Conservation (phyloP, 2,797 vertebrate species). For the Siniperca obscura region DNA sequence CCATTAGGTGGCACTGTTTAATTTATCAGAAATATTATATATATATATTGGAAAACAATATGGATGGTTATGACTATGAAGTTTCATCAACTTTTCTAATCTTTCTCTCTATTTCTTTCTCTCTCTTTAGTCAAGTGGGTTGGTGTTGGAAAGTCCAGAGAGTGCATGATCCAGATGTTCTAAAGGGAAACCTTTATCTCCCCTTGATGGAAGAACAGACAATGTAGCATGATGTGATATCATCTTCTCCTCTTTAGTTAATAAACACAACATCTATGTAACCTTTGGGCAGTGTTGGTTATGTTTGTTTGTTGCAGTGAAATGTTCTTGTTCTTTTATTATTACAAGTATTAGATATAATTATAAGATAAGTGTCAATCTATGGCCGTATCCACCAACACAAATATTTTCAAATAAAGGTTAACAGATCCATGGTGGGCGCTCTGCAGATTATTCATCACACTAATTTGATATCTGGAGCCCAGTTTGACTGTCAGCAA, state of each 20-base stretch:
- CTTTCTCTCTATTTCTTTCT: constrained; percentile 31
- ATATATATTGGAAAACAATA: too few relatives aligned
- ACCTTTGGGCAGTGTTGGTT: constrained; percentile 24
- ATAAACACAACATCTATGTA: constrained; percentile 55
- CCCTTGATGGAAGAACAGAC: constrained; percentile 38
- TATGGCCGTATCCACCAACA: neutral
- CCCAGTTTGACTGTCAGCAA: constrained; percentile 20
- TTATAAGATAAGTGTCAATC: neutral
- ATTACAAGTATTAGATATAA: neutral
- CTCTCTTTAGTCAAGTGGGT: constrained; percentile 95
- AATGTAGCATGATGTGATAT: constrained; percentile 39
- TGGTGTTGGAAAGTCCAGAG: constrained; percentile 97
- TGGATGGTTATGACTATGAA: neutral
- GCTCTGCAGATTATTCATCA: constrained; percentile 7
- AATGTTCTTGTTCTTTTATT: neutral
- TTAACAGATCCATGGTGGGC: neutral
- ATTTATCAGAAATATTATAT: neutral
- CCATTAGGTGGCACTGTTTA: constrained; percentile 37
- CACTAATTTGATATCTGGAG: neutral
- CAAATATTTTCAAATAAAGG: constrained; percentile 17
- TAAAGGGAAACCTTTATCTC: constrained; percentile 70
- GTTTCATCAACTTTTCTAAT: constrained; percentile 5
- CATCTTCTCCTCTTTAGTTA: constrained; percentile 44
- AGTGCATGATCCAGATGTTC: constrained; percentile 99
- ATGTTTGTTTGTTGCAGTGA: constrained; percentile 30